A percentile compares a stretch with the other conserved stretches of the same genome.
These are phyloP conservation scores for Coronaproctus castanopsis DNA, from an alignment of 2,888 invertebrate species.

Conservation along the genomic window DNA sequence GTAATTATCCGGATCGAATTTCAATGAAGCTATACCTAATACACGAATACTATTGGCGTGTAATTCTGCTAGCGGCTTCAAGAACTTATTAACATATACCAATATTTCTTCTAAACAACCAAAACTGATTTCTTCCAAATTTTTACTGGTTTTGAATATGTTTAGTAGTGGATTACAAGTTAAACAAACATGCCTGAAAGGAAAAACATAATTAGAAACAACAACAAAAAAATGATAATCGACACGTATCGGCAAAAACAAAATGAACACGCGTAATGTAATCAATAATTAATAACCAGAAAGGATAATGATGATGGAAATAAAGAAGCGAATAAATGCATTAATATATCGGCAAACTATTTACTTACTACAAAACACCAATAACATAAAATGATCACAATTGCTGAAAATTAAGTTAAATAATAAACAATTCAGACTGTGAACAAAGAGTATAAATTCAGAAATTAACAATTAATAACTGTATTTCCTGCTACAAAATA, in stretches of 20 bases:
- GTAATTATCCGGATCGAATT: constrained; percentile 49
- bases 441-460: too few relatives aligned
- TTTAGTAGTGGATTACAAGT: constrained; percentile 26
- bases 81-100: constrained; percentile 27
- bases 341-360: too few relatives aligned
- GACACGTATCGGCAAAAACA: neutral
- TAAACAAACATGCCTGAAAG: constrained; percentile 20
- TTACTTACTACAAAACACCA: too few relatives aligned
- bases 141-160: constrained; percentile 29
- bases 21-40: constrained; percentile 48
- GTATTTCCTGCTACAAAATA: too few relatives aligned
- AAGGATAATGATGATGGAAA: too few relatives aligned
- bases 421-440: too few relatives aligned
- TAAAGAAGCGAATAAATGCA: too few relatives aligned
- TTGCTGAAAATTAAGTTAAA: too few relatives aligned
- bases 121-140: constrained; percentile 31
- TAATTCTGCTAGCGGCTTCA: constrained; percentile 28
- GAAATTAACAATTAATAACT: too few relatives aligned
- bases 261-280: neutral
- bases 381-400: too few relatives aligned
- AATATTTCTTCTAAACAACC: constrained; percentile 31
- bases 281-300: too few relatives aligned
- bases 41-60: constrained; percentile 36
- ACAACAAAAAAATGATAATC: neutral
- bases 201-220: neutral